Conservation (phyloP, 2,888 invertebrate species). For the Agonopterix subpropinquella region DNA sequence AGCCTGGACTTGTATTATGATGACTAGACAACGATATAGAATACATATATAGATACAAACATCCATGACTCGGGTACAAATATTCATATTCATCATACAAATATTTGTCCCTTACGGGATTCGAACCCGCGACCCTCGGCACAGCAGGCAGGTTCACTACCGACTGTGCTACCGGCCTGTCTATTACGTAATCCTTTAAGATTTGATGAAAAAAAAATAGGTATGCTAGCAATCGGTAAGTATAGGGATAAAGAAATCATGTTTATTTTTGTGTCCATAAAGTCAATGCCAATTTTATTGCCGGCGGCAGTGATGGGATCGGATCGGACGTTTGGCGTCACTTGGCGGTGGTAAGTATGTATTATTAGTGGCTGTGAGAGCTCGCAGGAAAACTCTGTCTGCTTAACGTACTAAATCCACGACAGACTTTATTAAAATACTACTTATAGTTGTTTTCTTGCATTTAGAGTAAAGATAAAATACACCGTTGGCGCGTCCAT, state of each 20-base stretch:
- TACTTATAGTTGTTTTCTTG: too few species aligned
- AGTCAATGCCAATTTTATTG: constrained; percentile 53
- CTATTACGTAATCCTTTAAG: constrained; percentile 26
- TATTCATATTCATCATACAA: too few species aligned
- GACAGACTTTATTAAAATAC: constrained; percentile 6
- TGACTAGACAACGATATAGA: too few species aligned
- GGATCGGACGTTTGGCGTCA: background rate
- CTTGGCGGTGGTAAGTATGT: background rate
- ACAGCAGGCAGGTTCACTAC: too few species aligned
- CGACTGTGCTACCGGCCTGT: too few species aligned
- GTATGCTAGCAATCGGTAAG: constrained; percentile 22
- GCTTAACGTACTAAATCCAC: constrained; percentile 10
- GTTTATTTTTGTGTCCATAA: constrained; percentile 56
- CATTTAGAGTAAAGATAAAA: too few species aligned
- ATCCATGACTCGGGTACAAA: too few species aligned
- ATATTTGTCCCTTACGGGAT: too few species aligned
- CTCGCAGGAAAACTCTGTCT: constrained; percentile 15
- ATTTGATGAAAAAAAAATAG: constrained; percentile 21
- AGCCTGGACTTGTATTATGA: too few species aligned
- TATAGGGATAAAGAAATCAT: constrained; percentile 43
- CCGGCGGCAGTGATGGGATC: constrained; percentile 20
- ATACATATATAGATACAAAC: too few species aligned
- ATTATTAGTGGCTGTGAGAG: background rate
- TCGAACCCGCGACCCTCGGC: too few species aligned
- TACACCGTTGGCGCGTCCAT: too few species aligned